Evolutionary conservation across 2,113 vertebrate genomes (phyloP).

Genomic region (Myiagra hebetior): DNA sequence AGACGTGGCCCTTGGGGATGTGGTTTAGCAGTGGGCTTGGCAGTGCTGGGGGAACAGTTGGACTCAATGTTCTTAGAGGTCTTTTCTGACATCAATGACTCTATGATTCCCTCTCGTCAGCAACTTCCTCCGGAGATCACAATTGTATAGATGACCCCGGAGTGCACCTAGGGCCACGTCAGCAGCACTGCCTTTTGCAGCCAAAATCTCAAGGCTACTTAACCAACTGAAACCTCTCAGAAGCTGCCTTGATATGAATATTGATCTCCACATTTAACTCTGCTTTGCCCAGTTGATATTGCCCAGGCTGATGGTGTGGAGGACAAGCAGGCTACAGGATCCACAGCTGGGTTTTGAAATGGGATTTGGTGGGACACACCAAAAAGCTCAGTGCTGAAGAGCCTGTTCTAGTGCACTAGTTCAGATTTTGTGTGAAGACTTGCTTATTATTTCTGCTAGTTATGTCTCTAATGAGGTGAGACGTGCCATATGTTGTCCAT

Average conservation of each 20-base stretch:
- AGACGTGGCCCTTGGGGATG: not conserved
- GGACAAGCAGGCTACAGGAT: rapidly evolving
- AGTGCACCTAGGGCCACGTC: not conserved
- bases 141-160: not conserved
- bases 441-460: constrained; percentile 57
- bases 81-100: not conserved
- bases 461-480: constrained; percentile 60
- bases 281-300: not conserved
- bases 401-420: not conserved
- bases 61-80: not conserved
- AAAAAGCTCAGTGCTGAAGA: not conserved
- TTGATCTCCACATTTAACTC: not conserved
- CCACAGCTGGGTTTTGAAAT: not conserved
- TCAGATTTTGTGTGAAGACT: not conserved
- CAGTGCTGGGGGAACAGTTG: not conserved
- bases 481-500: constrained; percentile 52
- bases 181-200: not conserved
- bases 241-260: not conserved
- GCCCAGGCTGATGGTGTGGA: not conserved
- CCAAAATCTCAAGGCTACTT: not conserved
- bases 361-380: not conserved
- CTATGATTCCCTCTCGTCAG: not conserved
- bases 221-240: constrained; percentile 12
- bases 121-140: not conserved
- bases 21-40: not conserved